phyloP scores from a whole-genome alignment of 2,888 invertebrate genomes.

The Druceiella hillmani region DNA sequence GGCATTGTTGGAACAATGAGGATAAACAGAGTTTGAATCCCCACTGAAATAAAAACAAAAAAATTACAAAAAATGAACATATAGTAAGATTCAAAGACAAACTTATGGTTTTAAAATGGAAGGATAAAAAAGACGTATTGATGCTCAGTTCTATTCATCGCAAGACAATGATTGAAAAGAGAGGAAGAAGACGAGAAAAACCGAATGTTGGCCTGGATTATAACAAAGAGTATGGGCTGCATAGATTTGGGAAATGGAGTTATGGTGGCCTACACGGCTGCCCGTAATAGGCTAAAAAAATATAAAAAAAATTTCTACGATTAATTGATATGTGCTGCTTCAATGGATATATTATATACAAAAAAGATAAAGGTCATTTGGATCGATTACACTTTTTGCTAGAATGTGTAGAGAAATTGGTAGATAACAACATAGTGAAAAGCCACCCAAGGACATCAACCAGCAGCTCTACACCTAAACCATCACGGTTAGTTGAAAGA shows the following conservation, averaged over 20 bases:
- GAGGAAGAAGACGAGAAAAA: constrained; percentile 21
- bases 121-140: constrained; percentile 22
- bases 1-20: constrained; percentile 22
- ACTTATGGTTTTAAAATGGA: constrained; percentile 20
- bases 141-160: constrained; percentile 22
- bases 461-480: constrained; percentile 24
- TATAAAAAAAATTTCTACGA: constrained; percentile 15
- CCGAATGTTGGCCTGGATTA: constrained; percentile 21
- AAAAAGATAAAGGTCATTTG: constrained; percentile 17
- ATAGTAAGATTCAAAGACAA: constrained; percentile 17
- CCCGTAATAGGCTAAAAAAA: constrained; percentile 22
- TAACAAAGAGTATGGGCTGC: constrained; percentile 19
- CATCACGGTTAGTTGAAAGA: constrained; percentile 22
- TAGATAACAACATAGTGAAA: constrained; percentile 20
- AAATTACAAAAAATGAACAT: constrained; percentile 16
- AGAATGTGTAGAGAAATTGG: constrained; percentile 22
- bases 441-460: constrained; percentile 22
- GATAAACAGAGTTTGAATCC: constrained; percentile 18
- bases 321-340: constrained; percentile 19
- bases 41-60: constrained; percentile 16
- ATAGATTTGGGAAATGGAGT: constrained; percentile 21
- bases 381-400: constrained; percentile 21
- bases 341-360: constrained; percentile 20
- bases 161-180: constrained; percentile 23
- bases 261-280: constrained; percentile 20